Evolutionary conservation across 2,113 vertebrate species (phyloP).

Genomic region (Leiothrix lutea): DNA sequence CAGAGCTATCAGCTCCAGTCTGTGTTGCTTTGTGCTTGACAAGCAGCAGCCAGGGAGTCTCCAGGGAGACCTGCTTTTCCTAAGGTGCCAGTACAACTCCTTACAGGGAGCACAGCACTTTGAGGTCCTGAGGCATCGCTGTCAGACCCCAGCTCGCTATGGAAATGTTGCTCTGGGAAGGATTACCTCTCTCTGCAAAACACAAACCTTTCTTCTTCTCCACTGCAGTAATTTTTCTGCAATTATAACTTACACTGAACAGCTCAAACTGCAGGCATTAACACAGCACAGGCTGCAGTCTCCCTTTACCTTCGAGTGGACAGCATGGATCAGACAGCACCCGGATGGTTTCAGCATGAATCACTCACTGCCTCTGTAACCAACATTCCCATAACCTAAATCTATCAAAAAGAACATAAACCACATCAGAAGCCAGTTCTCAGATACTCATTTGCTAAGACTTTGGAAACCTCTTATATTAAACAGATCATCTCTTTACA

Average conservation of each 20-base stretch:
- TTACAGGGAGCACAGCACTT: neutral
- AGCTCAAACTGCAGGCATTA: neutral
- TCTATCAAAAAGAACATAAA: constrained; percentile 55
- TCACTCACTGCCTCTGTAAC: constrained; percentile 41
- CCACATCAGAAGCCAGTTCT: constrained; percentile 51
- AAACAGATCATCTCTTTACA: constrained; percentile 23
- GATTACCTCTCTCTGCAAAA: neutral
- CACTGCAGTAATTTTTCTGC: neutral
- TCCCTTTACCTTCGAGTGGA: neutral
- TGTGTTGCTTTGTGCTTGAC: neutral
- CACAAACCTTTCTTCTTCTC: neutral
- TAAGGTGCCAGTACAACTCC: neutral
- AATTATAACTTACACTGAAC: neutral
- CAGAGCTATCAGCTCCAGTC: neutral
- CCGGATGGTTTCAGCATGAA: constrained; percentile 47
- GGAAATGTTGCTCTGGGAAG: neutral
- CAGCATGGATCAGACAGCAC: constrained; percentile 3
- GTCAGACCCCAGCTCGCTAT: neutral
- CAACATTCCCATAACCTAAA: constrained; percentile 35
- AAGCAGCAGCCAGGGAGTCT: neutral
- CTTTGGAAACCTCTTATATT: constrained; percentile 44
- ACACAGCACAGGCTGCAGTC: neutral
- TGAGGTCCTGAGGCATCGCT: neutral
- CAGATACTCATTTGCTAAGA: constrained; percentile 29
- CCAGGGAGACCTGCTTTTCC: neutral